These are phyloP conservation scores for Pavo muticus DNA, from an alignment of 2,113 vertebrate genomes.

Conservation along the genomic window DNA sequence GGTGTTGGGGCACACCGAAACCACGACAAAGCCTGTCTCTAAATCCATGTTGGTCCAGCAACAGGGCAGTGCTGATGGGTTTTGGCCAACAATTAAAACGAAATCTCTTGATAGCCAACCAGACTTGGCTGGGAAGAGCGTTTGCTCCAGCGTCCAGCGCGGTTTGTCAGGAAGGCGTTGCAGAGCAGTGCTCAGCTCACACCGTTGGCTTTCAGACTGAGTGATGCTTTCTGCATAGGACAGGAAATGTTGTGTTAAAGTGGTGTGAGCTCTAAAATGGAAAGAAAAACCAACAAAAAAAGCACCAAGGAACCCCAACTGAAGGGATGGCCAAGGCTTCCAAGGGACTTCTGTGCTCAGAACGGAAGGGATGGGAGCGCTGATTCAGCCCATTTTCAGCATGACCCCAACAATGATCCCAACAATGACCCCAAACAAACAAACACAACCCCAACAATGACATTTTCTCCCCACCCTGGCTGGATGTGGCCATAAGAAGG, in stretches of 20 bases:
- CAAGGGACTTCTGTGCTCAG: neutral
- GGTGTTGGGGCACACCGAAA: neutral
- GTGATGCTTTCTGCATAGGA: neutral
- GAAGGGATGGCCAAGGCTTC: neutral
- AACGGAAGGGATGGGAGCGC: rapidly evolving
- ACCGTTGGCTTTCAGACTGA: neutral
- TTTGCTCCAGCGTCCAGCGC: neutral
- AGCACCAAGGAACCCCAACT: neutral
- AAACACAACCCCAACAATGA: rapidly evolving
- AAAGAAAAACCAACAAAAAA: neutral
- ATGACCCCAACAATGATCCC: rapidly evolving
- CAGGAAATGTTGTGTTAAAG: neutral
- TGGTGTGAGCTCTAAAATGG: neutral
- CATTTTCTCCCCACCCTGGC: neutral
- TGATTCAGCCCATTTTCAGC: neutral
- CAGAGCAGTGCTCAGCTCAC: neutral
- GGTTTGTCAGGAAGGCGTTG: neutral
- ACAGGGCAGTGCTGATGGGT: neutral
- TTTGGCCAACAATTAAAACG: neutral
- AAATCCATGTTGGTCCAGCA: neutral
- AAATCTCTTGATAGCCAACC: neutral
- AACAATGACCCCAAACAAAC: no score
- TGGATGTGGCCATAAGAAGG: neutral
- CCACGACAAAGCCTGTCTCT: neutral
- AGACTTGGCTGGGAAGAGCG: neutral